Evolutionary conservation across 1,140 invertebrate species (phyloP), one percentile per base, ranked within the genome.

Genomic region (Oppia nitens): DNA sequence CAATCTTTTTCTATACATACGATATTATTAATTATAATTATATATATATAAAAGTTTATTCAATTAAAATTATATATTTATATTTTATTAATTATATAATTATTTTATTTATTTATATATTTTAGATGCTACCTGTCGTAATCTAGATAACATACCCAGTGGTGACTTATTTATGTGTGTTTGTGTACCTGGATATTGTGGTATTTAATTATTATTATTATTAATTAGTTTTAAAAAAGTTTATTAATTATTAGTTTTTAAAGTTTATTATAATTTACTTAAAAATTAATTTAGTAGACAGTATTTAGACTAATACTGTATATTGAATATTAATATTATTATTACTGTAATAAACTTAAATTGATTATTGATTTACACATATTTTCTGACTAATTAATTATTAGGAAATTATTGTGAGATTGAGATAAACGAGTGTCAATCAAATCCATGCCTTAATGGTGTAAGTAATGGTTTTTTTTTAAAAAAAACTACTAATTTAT

Each of bases 341-440:
- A 40, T 40, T 40, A 40, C 32, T 40, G 32, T 40, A 9, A 9
- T 9, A 40, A 40, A 9, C 6, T 40, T 40, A 17, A 40, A 9
- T 9, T 9, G 17, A 40, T 40, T 40, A 17, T 17, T 40, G n/a
- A n/a, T n/a, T n/a, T n/a, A n/a, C n/a, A n/a, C n/a, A n/a, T n/a
- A n/a, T n/a, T n/a, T n/a, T n/a, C 32, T 40, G 6, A 17, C 17
- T 40, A 6, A 40, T 40, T 17, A 9, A 6, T 40, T 9, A 9
- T 40, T 40, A 2, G 89, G 90, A 0, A 86, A 82, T 0, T 85
- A 91, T 66, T 93, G 90, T 70, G 86, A 92, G 71, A 82, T 87
- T 26, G 87, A 93, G 69, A 61, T 68, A n/a, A 85, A 93, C 69
- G 89, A 94, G 70, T 95, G 90, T 70, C 80, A 81, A 17, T 80